Base-by-base conservation (phyloP, 2,888 invertebrate genomes). In the Ochropleura leucogaster region DNA sequence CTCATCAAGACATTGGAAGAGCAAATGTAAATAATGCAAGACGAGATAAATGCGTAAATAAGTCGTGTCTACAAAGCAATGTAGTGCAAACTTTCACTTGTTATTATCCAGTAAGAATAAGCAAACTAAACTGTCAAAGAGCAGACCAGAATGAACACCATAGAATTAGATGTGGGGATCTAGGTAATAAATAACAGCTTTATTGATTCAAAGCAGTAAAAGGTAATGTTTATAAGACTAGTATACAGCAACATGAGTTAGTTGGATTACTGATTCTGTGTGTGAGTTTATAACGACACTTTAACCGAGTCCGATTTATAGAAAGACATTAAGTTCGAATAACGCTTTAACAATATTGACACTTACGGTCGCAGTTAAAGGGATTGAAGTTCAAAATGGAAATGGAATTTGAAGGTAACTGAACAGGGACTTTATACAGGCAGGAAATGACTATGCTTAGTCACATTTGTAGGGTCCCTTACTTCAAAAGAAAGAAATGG, bases 121-220 rank as follows among this genome's bases (percentile, higher is more conserved):
- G 20, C 40, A 12, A 44, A n/a, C n/a, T n/a, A n/a, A n/a, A n/a
- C n/a, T 75, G 75, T 75, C 70, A 75, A 70, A 75, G 80, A 80
- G 67, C 62, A 75, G 49, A 46, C 47, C 44, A 80, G 59, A 79
- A 74, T 68, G 67, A 59, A 74, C 70, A 63, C 62, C 59, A 46
- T 63, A 55, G 64, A 68, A 79, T 59, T 66, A 59, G 75, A 70
- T 59, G 47, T 80, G n/a, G 30, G 14, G 46, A 65, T 69, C 75
- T n/a, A 9, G 40, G 59, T 65, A 70, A 67, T 79, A 79, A 80
- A 79, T 60, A 30, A 70, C n/a, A 53, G 64, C 40, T 75, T 70
- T 80, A 80, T 80, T 75, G 80, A 80, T 80, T 59, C 75, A 49
- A 79, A 55, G 63, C 63, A 80, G 80, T 79, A 68, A 79, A 79